Base-by-base conservation (phyloP, 1,140 invertebrate species). In the Phocides pigmalion region DNA sequence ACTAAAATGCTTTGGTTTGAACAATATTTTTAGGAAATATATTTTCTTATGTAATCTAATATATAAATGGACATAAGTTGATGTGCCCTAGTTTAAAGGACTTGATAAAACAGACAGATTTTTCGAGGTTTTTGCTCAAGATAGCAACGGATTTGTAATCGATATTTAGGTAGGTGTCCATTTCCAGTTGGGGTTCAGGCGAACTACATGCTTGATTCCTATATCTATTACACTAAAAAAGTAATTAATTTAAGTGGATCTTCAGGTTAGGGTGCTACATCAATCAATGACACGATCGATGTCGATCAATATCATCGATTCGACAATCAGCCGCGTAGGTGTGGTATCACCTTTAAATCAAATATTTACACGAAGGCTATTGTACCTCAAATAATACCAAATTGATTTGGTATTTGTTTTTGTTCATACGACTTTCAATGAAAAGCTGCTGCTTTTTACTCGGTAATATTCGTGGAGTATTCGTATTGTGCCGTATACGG, bases 401-500 rank as follows among this genome's bases (percentile, higher is more conserved):
- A 39, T 12, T 39, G 35, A 39, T 39, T 46, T 3, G 42, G 42
- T 20, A 46, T 46, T 46, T 20, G 42, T 20, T 46, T 46, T 46
- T 20, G 42, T 46, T 20, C 11, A 46, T 8, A n/a, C n/a, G 20
- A 15, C n/a, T 22, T 46, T 49, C 28, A 20, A n/a, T n/a, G n/a
- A n/a, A n/a, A n/a, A n/a, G n/a, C n/a, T 25, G 19, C 46, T 2
- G 28, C 20, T 49, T 49, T 49, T 49, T 49, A 25, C 17, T 50
- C 25, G 14, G 11, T 15, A 22, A 49, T 49, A 49, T 22, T 50
- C 47, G 47, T 50, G 11, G 3, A 22, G 19, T 49, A 49, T 22
- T 50, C 25, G 47, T 50, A 50, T 50, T 50, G 47, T 50, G 12
- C 20, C 47, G 22, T 32, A 11, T 50, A 50, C 20, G 47, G 47